Evolutionary conservation across 2,113 vertebrate genomes (phyloP).

Genomic region (Oceanites oceanicus): DNA sequence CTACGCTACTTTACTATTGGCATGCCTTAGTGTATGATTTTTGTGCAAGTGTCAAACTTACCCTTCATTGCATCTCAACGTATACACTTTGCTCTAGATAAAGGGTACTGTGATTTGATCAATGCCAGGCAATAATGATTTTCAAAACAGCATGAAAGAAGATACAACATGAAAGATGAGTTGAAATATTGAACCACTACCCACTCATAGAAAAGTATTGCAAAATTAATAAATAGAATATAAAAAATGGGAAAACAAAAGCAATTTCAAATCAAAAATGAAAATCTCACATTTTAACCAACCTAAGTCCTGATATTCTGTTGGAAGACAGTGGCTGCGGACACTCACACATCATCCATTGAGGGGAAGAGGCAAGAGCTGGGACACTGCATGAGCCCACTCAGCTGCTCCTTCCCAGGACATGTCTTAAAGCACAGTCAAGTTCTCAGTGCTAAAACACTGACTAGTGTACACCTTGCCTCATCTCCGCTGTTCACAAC

Average conservation of each 20-base stretch:
- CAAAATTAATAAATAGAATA: not conserved
- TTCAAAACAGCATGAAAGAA: not conserved
- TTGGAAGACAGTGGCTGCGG: not conserved
- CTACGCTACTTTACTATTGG: not conserved
- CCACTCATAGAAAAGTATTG: not conserved
- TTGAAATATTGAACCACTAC: not conserved
- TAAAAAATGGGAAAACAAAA: not conserved
- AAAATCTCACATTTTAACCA: not conserved
- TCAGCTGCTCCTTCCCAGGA: not conserved
- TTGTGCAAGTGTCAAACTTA: not conserved
- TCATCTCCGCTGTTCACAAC: not conserved
- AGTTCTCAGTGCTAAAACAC: not conserved
- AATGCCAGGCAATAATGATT: not conserved
- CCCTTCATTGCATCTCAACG: not conserved
- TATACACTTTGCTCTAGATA: not conserved
- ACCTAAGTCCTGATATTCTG: not conserved
- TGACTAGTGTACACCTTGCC: fast-evolving
- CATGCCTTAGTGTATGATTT: not conserved
- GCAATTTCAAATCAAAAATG: not conserved
- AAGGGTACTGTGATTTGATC: not conserved
- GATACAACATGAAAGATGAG: not conserved
- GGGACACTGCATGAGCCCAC: fast-evolving
- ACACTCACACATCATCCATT: too few species aligned
- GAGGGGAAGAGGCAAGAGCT: not conserved
- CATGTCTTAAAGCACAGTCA: not conserved